Conservation (phyloP, 2,888 invertebrate species). For the Ennomos erosarius region DNA sequence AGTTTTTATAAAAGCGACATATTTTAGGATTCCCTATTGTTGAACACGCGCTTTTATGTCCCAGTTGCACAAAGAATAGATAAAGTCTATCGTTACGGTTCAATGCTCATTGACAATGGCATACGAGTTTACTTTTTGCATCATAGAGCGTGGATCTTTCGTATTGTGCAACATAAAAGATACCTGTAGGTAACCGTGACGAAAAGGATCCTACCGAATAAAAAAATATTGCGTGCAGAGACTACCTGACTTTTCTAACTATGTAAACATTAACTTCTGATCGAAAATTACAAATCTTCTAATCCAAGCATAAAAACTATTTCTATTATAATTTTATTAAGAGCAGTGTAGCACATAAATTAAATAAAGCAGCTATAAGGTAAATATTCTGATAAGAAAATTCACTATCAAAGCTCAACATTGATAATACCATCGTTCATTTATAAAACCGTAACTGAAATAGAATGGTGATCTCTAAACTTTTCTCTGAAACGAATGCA, state of each 20-base stretch:
- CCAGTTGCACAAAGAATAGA: constrained; percentile 75
- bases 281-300: constrained; percentile 5
- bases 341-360: background rate
- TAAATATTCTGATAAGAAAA: constrained; percentile 69
- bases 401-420: constrained; percentile 61
- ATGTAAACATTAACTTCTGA: constrained; percentile 31
- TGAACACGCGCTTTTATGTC: constrained; percentile 69
- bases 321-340: constrained; percentile 2
- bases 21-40: constrained; percentile 76
- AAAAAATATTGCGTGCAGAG: constrained; percentile 31
- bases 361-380: constrained; percentile 3
- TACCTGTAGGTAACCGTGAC: constrained; percentile 75
- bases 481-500: too few species aligned
- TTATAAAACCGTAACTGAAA: constrained; percentile 51
- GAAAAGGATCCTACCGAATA: constrained; percentile 55
- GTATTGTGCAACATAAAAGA: constrained; percentile 79
- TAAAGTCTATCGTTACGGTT: constrained; percentile 75
- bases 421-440: constrained; percentile 51
- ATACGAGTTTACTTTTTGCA: constrained; percentile 79
- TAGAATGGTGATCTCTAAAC: constrained; percentile 18
- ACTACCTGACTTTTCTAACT: constrained; percentile 38
- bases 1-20: constrained; percentile 65
- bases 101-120: constrained; percentile 76
- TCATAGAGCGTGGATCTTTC: constrained; percentile 67
- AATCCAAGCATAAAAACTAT: too few species aligned